These are phyloP conservation scores for Entosphenus tridentatus DNA, from an alignment of 2,113 vertebrate genomes.

Conservation along the genomic window DNA sequence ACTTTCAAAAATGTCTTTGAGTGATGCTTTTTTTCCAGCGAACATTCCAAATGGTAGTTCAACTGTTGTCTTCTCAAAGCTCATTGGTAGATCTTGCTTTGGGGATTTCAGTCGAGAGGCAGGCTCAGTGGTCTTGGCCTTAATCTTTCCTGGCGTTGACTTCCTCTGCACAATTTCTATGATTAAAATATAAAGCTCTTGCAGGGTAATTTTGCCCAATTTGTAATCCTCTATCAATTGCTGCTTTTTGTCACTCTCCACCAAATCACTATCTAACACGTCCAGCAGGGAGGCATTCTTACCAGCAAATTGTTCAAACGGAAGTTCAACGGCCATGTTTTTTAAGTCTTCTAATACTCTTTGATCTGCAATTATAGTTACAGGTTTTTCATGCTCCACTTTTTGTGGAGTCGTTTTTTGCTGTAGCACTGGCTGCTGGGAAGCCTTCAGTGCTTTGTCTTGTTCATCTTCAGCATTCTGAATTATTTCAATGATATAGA, in stretches of 20 bases:
- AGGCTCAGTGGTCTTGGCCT: no score
- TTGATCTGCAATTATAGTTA: constrained; percentile 10
- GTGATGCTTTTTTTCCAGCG: not conserved
- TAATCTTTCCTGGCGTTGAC: not conserved
- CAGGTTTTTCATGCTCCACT: not conserved
- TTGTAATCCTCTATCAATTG: constrained; percentile 3
- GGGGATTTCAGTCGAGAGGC: no score
- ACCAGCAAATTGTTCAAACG: constrained; percentile 14
- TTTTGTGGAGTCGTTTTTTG: not conserved
- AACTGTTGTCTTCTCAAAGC: not conserved
- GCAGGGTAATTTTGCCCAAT: not conserved
- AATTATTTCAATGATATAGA: constrained; percentile 12
- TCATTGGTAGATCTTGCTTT: no score
- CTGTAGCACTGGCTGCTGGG: not conserved
- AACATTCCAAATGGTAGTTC: not conserved
- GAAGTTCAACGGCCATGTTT: constrained; percentile 7
- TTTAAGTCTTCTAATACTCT: constrained; percentile 16
- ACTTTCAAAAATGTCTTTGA: constrained; percentile 49
- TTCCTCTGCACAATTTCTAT: constrained; percentile 2
- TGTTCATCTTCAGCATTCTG: constrained; percentile 16
- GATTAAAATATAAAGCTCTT: not conserved
- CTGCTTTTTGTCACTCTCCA: constrained; percentile 29
- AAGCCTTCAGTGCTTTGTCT: not conserved
- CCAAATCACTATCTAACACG: constrained; percentile 19
- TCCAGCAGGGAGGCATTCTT: constrained; percentile 22